phyloP scores from a whole-genome alignment of 1,140 invertebrate species.

The Oedothorax gibbosus region DNA sequence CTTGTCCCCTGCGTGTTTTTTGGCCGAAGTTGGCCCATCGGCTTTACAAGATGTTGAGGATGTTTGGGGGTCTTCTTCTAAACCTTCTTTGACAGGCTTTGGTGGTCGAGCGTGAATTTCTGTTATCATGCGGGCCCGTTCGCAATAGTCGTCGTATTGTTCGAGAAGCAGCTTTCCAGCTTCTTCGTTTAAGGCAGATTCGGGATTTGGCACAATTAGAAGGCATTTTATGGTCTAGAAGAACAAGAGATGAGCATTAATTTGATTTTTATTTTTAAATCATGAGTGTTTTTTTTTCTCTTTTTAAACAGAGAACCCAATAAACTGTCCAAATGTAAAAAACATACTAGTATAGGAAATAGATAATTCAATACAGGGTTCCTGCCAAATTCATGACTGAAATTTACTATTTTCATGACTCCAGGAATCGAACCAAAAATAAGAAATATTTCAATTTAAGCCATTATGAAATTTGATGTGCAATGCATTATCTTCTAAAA shows the following conservation, averaged over 20 bases:
- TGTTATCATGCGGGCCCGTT: constrained; percentile 92
- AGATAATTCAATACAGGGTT: too few relatives aligned
- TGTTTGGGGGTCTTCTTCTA: constrained; percentile 32
- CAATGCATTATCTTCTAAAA: too few relatives aligned
- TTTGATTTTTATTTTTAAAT: too few relatives aligned
- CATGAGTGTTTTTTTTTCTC: too few relatives aligned
- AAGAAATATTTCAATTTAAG: too few relatives aligned
- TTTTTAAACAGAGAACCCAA: too few relatives aligned
- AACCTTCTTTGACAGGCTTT: constrained; percentile 67
- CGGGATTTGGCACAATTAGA: constrained; percentile 92
- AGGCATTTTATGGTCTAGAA: constrained; percentile 90
- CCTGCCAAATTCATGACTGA: too few relatives aligned
- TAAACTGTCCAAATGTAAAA: too few relatives aligned
- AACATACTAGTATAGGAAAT: too few relatives aligned
- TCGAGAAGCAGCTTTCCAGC: constrained; percentile 91
- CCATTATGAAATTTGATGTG: too few relatives aligned
- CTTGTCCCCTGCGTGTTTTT: constrained; percentile 83
- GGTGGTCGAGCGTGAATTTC: constrained; percentile 86
- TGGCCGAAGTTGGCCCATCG: constrained; percentile 78
- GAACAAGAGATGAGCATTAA: constrained; percentile 37
- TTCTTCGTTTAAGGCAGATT: constrained; percentile 94
- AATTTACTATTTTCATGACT: too few relatives aligned
- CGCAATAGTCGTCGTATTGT: constrained; percentile 90
- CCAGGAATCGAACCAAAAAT: too few relatives aligned
- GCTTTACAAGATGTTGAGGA: constrained; percentile 69